phyloP scores from a whole-genome alignment of 2,113 vertebrate genomes.

The Oceanodroma tethys region DNA sequence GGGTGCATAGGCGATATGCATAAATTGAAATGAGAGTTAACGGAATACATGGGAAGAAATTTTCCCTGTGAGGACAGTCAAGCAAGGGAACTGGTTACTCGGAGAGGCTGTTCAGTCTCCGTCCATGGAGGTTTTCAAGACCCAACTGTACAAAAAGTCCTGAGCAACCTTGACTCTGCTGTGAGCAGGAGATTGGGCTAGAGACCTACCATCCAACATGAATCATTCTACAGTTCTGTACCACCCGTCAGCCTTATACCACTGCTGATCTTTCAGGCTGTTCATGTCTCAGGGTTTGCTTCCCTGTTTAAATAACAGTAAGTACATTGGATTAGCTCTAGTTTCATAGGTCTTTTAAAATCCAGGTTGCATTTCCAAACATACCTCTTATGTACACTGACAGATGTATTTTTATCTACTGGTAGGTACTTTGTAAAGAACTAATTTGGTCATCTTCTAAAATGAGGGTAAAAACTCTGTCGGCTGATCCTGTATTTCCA shows the following conservation, averaged over 20 bases:
- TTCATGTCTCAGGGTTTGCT: neutral
- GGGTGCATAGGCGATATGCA: too few species aligned
- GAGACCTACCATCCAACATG: rapidly evolving
- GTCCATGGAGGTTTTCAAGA: neutral
- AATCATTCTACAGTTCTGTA: neutral
- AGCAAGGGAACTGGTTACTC: neutral
- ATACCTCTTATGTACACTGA: neutral
- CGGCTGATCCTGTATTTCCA: neutral
- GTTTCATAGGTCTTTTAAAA: neutral
- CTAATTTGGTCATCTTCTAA: neutral
- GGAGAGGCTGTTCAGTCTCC: neutral
- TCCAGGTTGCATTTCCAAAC: neutral
- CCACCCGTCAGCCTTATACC: neutral
- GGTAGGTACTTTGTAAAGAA: neutral
- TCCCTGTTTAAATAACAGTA: neutral
- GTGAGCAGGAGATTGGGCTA: neutral
- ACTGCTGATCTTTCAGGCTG: neutral
- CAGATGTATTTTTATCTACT: neutral
- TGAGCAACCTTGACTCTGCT: neutral
- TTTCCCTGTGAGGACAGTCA: neutral
- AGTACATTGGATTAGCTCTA: neutral
- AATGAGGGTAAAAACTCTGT: neutral
- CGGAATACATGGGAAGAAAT: neutral
- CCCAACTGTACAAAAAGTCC: neutral
- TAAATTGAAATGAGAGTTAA: neutral